Evolutionary conservation across 2,888 invertebrate genomes (phyloP).

Genomic region (Cantharis rufa): DNA sequence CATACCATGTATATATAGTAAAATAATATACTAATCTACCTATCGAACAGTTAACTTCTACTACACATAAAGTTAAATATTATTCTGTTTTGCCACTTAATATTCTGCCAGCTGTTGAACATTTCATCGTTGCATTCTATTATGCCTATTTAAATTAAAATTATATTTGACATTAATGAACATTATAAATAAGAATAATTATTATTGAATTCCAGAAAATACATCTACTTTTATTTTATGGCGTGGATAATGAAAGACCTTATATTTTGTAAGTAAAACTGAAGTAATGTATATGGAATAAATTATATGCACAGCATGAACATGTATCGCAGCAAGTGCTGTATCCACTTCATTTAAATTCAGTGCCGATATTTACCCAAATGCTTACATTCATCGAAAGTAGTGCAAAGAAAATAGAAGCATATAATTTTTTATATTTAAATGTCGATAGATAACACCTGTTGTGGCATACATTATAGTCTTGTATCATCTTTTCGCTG

Average conservation of each 20-base stretch:
- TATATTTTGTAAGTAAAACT: background rate
- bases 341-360: background rate
- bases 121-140: background rate
- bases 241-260: background rate
- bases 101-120: background rate
- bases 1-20: background rate
- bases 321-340: background rate
- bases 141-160: background rate
- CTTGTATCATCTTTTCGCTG: background rate
- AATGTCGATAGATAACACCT: background rate
- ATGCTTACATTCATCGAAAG: background rate
- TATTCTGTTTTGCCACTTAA: background rate
- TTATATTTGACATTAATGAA: background rate
- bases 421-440: background rate
- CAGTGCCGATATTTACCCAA: background rate
- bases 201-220: background rate
- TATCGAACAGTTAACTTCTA: too few relatives aligned
- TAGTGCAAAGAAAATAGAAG: background rate
- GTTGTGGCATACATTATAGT: background rate
- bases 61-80: background rate
- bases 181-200: background rate
- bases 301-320: background rate
- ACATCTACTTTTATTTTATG: background rate
- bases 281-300: background rate
- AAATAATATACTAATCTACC: too few relatives aligned